phyloP scores from a whole-genome alignment of 1,140 invertebrate species.

The Eueides isabella region DNA sequence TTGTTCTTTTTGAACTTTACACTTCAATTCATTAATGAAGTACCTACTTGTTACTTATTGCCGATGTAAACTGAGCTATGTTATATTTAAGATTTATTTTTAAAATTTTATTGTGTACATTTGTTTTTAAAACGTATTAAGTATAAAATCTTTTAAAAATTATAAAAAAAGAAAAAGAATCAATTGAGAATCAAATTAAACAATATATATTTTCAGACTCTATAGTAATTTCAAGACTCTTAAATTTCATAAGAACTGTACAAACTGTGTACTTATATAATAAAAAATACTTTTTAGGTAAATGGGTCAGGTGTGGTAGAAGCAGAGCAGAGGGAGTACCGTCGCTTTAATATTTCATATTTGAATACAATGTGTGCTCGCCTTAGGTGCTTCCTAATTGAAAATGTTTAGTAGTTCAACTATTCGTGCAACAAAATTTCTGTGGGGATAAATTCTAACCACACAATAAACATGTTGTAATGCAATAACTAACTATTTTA shows the following conservation, averaged over 20 bases:
- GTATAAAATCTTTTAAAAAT: neutral
- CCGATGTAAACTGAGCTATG: neutral
- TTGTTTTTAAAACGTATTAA: too few relatives aligned
- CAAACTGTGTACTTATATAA: slow-evolving; percentile 21
- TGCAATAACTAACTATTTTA: neutral
- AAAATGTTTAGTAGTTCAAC: slow-evolving; percentile 48
- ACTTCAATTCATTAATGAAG: neutral
- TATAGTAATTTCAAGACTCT: slow-evolving; percentile 8
- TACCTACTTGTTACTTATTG: neutral
- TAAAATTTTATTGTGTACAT: neutral
- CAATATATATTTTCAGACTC: too few relatives aligned
- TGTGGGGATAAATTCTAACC: slow-evolving; percentile 4
- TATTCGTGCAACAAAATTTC: slow-evolving; percentile 4
- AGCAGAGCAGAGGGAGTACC: slow-evolving; percentile 15
- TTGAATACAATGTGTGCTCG: slow-evolving; percentile 35
- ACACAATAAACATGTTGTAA: slow-evolving; percentile 1
- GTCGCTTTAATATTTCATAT: slow-evolving; percentile 51
- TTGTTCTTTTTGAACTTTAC: neutral
- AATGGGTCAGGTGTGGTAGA: slow-evolving; percentile 44
- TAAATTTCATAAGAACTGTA: neutral
- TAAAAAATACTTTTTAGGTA: slow-evolving; percentile 38
- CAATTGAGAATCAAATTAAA: too few relatives aligned
- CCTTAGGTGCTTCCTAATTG: slow-evolving; percentile 41
- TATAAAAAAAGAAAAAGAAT: neutral
- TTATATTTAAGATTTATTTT: neutral